Evolutionary conservation across 2,113 vertebrate genomes (phyloP).

Genomic region (Ascaphus truei): DNA sequence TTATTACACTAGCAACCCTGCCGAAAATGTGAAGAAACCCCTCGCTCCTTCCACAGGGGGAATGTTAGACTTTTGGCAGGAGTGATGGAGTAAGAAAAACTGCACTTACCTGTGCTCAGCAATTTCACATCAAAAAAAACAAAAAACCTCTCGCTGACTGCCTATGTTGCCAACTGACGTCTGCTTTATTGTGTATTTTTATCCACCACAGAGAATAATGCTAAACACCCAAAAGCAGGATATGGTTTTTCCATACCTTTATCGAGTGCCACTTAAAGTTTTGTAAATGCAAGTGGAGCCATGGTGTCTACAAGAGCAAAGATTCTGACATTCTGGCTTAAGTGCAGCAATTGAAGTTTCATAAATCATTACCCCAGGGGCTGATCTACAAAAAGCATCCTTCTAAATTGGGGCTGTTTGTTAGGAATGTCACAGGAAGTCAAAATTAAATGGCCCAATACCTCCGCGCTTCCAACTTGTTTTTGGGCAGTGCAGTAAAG

Average conservation of each 20-base stretch:
- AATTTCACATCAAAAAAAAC: too few species aligned
- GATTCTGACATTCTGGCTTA: conserved; percentile 64
- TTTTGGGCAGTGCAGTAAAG: conserved; percentile 42
- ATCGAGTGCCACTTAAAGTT: conserved; percentile 71
- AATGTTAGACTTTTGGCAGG: background rate
- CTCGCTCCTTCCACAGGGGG: too few species aligned
- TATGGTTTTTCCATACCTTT: conserved; percentile 83
- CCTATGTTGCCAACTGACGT: too few species aligned
- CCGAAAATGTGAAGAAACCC: too few species aligned
- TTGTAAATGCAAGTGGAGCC: conserved; percentile 80
- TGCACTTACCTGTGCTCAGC: background rate
- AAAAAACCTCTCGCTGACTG: too few species aligned
- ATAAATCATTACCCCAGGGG: conserved; percentile 58
- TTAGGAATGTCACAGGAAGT: conserved; percentile 58
- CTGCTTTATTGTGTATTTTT: too few species aligned
- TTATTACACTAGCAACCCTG: too few species aligned
- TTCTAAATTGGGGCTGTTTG: conserved; percentile 41
- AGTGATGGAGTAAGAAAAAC: background rate
- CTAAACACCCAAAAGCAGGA: conserved; percentile 69
- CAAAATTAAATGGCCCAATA: conserved; percentile 50
- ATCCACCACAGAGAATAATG: conserved; percentile 60
- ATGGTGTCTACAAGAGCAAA: conserved; percentile 65
- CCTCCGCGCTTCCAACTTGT: conserved; percentile 30
- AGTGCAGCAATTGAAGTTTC: conserved; percentile 69
- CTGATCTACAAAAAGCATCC: conserved; percentile 47